phyloP scores from a whole-genome alignment of 2,113 vertebrate species.

The Vombatus ursinus region DNA sequence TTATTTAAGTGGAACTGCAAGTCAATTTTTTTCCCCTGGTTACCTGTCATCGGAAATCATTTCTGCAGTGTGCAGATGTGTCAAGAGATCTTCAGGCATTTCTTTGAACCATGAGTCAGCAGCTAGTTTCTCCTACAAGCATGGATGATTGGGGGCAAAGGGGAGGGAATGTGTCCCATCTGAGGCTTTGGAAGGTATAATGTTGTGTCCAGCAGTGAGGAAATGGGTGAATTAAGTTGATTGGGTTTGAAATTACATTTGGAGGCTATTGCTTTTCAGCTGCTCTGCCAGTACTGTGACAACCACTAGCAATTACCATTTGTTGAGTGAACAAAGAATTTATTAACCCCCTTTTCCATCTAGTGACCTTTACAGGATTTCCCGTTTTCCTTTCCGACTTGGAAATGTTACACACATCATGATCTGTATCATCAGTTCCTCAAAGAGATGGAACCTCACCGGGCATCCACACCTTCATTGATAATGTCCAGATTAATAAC shows the following conservation, averaged over 20 bases:
- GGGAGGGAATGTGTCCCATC: slow-evolving; percentile 46
- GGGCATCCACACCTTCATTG: not conserved
- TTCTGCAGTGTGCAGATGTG: slow-evolving; percentile 60
- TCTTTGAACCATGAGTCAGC: slow-evolving; percentile 71
- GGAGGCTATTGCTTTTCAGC: not conserved
- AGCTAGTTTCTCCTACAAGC: slow-evolving; percentile 44
- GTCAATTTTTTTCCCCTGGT: not conserved
- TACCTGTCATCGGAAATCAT: slow-evolving; percentile 69
- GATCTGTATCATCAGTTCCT: not conserved
- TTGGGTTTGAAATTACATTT: slow-evolving; percentile 55
- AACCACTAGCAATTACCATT: not conserved
- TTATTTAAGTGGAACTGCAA: slow-evolving; percentile 73
- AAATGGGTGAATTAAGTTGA: slow-evolving; percentile 48
- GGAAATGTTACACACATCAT: not conserved
- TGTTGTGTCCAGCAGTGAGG: slow-evolving; percentile 49
- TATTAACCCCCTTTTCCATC: not conserved
- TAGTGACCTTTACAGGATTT: not conserved
- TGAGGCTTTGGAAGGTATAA: slow-evolving; percentile 1
- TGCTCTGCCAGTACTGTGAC: not conserved
- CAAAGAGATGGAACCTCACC: not conserved
- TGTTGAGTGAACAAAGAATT: not conserved
- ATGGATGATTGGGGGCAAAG: slow-evolving; percentile 65
- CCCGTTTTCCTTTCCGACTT: not conserved
- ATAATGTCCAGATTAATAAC: not conserved
- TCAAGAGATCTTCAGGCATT: slow-evolving; percentile 69